Base-by-base conservation (phyloP, 1,140 invertebrate genomes). In the Periplaneta americana region DNA sequence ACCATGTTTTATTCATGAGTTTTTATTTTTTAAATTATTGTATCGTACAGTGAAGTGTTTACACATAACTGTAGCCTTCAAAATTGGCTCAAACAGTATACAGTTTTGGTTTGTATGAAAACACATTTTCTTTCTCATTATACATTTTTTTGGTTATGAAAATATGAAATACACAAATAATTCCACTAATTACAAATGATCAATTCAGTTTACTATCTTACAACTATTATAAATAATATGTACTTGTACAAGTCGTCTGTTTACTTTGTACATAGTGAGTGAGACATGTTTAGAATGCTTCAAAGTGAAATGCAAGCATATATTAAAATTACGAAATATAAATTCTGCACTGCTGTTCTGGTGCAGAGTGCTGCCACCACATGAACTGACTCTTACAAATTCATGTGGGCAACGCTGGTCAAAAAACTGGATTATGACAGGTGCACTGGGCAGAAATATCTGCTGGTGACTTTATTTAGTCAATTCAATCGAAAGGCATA, bases 81-180 rank as follows among this genome's bases (percentile, higher is more conserved):
- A 80, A 80, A 80, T 36, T 37, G 36, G 78, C n/a, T 33, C 18
- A 48, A 39, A 79, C 6, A 80, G 78, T 34, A 80, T 33, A 80
- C 33, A 28, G 31, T 22, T 80, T 36, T 80, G n/a, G 32, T 57
- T 80, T 74, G 78, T 80, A 80, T 80, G 78, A 80, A 80, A 80
- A 80, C 78, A 80, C 78, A 74, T 80, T 80, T 80, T 66, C 76
- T 35, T 78, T 75, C 28, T 75, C 35, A 78, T 78, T 48, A 18
- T 48, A 48, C 39, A 78, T 28, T 35, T n/a, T n/a, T 78, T 80
- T 80, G 78, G 57, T 80, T 80, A 80, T 80, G 78, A 80, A 80
- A 80, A 80, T 80, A 80, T 80, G 78, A 80, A 80, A 80, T 80
- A 80, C 78, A 80, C 78, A 80, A 80, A 57, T 34, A 80, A 80